Evolutionary conservation across 37 sponge, comb jelly and placozoan species (phyloP), one percentile per base, ranked within the genome.

Genomic region (Ephydatia muelleri): DNA sequence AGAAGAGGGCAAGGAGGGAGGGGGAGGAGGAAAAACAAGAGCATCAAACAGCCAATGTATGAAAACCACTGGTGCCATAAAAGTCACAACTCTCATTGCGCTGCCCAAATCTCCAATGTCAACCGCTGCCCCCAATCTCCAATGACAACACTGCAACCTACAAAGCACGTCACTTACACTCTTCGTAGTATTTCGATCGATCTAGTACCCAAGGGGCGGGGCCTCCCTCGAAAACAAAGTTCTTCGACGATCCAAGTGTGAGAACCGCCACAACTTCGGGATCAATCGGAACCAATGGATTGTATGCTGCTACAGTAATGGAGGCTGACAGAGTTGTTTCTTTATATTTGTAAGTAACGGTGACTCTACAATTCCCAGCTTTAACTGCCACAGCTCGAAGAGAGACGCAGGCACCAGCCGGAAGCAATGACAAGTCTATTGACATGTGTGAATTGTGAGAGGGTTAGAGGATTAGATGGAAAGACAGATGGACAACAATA

Each of bases 191-290:
- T 32, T 80, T 76, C 21, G 86, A 84, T 27, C 74, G 84, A 80
- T 95, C 96, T 27, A 87, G 82, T 16, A 92, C 79, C 96, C 96
- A 94, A 14, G 95, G 89, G 37, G 79, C 77, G 3, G 96, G 96
- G 0, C 96, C 96, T 40, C 96, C 96, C 40, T 96, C 90, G 80
- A 96, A 94, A 0, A 84, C 37, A 70, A 91, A 89, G 0, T 40
- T 48, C 67, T 89, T 85, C 5, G 95, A 91, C 5, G 96, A 87
- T 1, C 89, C 94, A 32, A 96, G 78, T 0, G 96, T 75, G 2
- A 94, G 84, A 80, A 96, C 79, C 12, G 95, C 96, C 37, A 90
- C 32, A 65, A 40, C 38, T 28, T 82, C 68, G 32, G 96, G 96
- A 76, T 93, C 93, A 40, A 92, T 35, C 25, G 83, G 57, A 9